A percentile compares a stretch with the other conserved stretches of the same genome.
Conservation (phyloP, 2,113 vertebrate genomes). For the Aegypius monachus region DNA sequence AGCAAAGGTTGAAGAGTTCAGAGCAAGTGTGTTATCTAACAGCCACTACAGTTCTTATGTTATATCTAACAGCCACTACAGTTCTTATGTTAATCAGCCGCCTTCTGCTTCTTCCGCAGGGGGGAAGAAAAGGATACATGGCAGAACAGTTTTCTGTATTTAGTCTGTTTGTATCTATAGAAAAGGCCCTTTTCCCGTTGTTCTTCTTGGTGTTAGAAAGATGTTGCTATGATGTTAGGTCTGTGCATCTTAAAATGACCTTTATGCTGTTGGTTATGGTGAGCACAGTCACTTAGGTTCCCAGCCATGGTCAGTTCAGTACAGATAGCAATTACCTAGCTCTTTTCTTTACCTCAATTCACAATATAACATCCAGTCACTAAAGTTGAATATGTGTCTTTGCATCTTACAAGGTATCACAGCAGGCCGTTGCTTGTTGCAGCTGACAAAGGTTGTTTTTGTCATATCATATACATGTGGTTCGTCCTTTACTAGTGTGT, state of each 20-base stretch:
- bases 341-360: neutral
- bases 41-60: neutral
- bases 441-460: neutral
- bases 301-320: neutral
- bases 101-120: neutral
- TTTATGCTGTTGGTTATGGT: neutral
- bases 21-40: neutral
- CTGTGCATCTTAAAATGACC: neutral
- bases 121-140: neutral
- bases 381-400: neutral
- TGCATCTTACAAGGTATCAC: neutral
- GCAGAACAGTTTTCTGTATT: neutral
- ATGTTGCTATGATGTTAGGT: neutral
- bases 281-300: neutral
- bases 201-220: neutral
- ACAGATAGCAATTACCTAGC: neutral
- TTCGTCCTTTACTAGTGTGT: neutral
- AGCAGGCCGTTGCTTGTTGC: neutral
- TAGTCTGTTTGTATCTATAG: neutral
- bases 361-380: neutral
- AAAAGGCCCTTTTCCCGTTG: neutral
- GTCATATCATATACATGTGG: fast-evolving
- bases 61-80: neutral
- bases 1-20: neutral
- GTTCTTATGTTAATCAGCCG: neutral